Base-by-base conservation (phyloP, 2,113 vertebrate genomes). In the Nesogale talazaci region DNA sequence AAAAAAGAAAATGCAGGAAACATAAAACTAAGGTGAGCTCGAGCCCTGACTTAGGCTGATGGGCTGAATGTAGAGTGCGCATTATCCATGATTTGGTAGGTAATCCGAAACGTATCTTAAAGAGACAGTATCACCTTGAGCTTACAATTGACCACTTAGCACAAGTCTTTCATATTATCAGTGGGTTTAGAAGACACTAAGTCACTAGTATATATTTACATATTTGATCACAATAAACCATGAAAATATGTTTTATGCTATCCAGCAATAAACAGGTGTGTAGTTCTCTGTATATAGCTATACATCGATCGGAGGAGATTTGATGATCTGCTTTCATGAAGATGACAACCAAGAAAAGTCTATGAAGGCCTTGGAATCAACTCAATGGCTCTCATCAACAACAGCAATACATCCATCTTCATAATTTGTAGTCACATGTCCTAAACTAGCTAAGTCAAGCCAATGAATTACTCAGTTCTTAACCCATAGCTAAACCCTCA, bases 1-100 rank as follows among this genome's bases (percentile, higher is more conserved):
- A 96, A 96, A 25, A 65, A 95, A 90, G 80, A 87, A 93, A 96
- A 95, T 31, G 17, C 86, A 95, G 72, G 38, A 92, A 75, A 42
- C 38, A 82, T 61, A 84, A 95, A 52, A 29, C 61, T 36, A 77
- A 85, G 74, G 38, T 61, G 27, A n/a, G 3, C 4, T 1, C 19
- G 31, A 0, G 61, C 69, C 36, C 59, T 84, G 25, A 4, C 81
- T 81, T 34, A 17, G 0, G 1, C 7, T 78, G 8, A 29, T 69
- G 70, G 6, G 69, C 40, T 46, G 82, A 83, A 82, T 23, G 57
- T 46, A 17, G 4, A 74, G 27, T 69, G 46, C 25, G n/a, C 42
- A 38, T 29, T n/a, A 40, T 59, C 63, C 6, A 3, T 67, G 65
- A 92, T 11, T 77, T 74, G 82, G 38, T 10, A 74, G 78, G 16